Conservation (phyloP, 2,888 invertebrate species). For the Coleophora deauratella region DNA sequence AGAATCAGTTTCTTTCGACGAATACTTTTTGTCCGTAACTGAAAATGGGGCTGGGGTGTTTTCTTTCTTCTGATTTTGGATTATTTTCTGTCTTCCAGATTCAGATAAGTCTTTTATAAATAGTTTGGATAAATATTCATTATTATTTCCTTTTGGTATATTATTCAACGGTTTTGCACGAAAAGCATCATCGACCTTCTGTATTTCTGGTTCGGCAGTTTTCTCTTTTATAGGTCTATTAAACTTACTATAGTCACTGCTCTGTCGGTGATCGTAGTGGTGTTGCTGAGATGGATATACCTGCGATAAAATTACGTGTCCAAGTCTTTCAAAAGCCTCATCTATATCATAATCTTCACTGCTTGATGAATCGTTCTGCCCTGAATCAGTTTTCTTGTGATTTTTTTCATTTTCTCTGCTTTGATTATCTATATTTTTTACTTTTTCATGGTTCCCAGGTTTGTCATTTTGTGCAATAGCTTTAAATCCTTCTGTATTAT, state of each 20-base stretch:
- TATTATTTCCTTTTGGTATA: neutral
- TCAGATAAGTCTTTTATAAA: neutral
- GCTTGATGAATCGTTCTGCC: neutral
- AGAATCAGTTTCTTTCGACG: neutral
- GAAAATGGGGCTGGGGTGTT: neutral
- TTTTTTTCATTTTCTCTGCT: neutral
- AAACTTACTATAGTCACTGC: constrained; percentile 26
- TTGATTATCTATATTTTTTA: neutral
- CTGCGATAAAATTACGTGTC: constrained; percentile 33
- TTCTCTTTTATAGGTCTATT: constrained; percentile 16
- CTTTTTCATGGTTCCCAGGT: neutral
- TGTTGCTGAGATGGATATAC: constrained; percentile 35
- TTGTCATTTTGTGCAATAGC: constrained; percentile 1
- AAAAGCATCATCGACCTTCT: constrained; percentile 9
- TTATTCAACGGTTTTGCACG: constrained; percentile 2
- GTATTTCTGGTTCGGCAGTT: constrained; percentile 10
- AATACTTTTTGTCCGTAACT: neutral
- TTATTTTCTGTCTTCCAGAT: neutral
- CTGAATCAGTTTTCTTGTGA: neutral
- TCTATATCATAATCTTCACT: constrained; percentile 18
- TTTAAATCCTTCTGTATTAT: constrained; percentile 1
- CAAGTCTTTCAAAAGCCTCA: constrained; percentile 32
- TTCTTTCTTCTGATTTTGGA: neutral
- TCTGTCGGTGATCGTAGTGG: constrained; percentile 24
- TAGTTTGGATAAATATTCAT: neutral